Percentiles rank a stretch among this genome's conserved stretches.
Evolutionary conservation across 2,113 vertebrate genomes (phyloP).

Genomic region (Sinocyclocheilus maitianheensis): DNA sequence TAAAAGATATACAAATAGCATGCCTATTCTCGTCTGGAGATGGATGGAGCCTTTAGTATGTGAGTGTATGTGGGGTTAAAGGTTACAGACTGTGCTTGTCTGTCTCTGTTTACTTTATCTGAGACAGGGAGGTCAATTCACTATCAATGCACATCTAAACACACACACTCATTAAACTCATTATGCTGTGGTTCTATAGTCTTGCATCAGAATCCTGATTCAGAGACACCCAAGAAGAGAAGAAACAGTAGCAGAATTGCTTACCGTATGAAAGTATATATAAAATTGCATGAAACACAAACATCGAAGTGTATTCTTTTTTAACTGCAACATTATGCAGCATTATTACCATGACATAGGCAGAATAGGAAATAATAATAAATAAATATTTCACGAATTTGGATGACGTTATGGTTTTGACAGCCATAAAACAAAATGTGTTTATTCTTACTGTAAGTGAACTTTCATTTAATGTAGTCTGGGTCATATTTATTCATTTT

Average conservation of each 20-base stretch:
- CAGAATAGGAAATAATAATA: neutral
- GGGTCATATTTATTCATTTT: neutral
- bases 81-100: slow-evolving; percentile 41
- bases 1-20: slow-evolving; percentile 11
- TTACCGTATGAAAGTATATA: neutral
- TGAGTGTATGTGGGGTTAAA: slow-evolving; percentile 45
- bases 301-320: neutral
- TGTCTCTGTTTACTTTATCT: slow-evolving; percentile 56
- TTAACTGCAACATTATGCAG: neutral
- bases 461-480: neutral
- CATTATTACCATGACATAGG: neutral
- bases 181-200: neutral
- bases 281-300: neutral
- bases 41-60: slow-evolving; percentile 17
- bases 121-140: slow-evolving; percentile 42
- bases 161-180: neutral
- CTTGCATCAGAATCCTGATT: neutral
- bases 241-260: neutral
- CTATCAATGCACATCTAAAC: slow-evolving; percentile 28
- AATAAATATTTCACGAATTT: neutral
- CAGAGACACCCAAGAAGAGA: neutral
- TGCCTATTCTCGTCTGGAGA: slow-evolving; percentile 31
- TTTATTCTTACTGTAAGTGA: neutral
- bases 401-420: neutral
- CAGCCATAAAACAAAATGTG: neutral